Conservation (phyloP, 1,140 invertebrate genomes). For the Saxidomus purpurata region DNA sequence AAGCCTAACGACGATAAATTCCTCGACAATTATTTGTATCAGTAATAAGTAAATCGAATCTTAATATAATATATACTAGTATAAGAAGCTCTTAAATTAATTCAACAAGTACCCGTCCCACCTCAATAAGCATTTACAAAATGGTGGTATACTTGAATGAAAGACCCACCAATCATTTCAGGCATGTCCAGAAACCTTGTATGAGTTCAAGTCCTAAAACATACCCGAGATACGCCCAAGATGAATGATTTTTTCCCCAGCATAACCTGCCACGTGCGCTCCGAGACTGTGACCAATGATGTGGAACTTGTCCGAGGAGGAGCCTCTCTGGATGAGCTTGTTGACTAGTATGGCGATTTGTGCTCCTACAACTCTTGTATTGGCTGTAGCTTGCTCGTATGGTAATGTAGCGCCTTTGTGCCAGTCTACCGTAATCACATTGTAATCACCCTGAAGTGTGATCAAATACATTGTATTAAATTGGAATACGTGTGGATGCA, state of each 20-base stretch:
- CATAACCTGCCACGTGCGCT: conserved; percentile 83
- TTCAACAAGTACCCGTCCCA: too few relatives aligned
- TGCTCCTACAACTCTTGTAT: conserved; percentile 95
- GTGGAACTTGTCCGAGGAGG: conserved; percentile 71
- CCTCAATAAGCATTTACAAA: too few relatives aligned
- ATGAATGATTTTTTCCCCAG: conserved; percentile 73
- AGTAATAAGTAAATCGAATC: too few relatives aligned
- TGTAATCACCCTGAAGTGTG: conserved; percentile 90
- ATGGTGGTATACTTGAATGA: too few relatives aligned
- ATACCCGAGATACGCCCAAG: conserved; percentile 91
- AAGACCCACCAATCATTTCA: too few relatives aligned
- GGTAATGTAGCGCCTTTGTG: conserved; percentile 93
- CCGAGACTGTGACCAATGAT: conserved; percentile 85
- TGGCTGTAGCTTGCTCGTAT: conserved; percentile 96
- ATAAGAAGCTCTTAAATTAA: too few relatives aligned
- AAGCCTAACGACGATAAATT: too few relatives aligned
- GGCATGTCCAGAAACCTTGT: too few relatives aligned
- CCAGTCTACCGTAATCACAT: conserved; percentile 98
- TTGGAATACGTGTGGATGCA: too few relatives aligned
- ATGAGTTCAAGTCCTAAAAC: too few relatives aligned
- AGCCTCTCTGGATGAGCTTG: conserved; percentile 11
- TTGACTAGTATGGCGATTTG: conserved; percentile 87
- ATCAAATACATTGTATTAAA: neutral
- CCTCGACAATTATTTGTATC: too few relatives aligned
- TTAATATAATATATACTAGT: too few relatives aligned